Conservation (phyloP, 2,888 invertebrate species). For the Scrobipalpa atriplicella region DNA sequence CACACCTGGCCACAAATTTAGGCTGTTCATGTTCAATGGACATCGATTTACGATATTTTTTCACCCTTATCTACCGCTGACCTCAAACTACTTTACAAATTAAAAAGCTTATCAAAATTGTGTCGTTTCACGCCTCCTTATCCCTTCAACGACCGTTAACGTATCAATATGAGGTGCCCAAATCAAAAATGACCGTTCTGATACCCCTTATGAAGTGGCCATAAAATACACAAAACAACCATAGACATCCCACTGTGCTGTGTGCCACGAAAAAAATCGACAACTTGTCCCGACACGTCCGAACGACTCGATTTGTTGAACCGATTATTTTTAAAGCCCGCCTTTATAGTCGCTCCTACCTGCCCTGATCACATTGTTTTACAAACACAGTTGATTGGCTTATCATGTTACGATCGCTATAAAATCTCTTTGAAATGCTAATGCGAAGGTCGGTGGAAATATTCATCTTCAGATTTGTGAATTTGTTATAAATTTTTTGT, state of each 20-base stretch:
- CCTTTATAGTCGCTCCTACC: constrained; percentile 41
- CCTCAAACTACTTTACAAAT: constrained; percentile 9
- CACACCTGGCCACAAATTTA: constrained; percentile 11
- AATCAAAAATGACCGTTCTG: constrained; percentile 54
- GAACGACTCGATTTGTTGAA: constrained; percentile 72
- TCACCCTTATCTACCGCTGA: neutral
- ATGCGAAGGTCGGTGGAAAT: constrained; percentile 15
- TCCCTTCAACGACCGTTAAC: constrained; percentile 45
- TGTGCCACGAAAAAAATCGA: constrained; percentile 68
- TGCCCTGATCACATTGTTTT: constrained; percentile 58
- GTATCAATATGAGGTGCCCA: constrained; percentile 61
- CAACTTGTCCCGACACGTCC: constrained; percentile 77
- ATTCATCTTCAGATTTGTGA: constrained; percentile 12
- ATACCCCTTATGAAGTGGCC: constrained; percentile 71
- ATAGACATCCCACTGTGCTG: constrained; percentile 71
- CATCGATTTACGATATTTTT: neutral
- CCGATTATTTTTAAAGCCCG: constrained; percentile 65
- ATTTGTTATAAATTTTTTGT: neutral
- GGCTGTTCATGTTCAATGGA: neutral
- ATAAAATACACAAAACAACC: constrained; percentile 75
- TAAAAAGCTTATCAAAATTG: constrained; percentile 19
- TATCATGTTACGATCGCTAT: constrained; percentile 49
- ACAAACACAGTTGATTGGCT: constrained; percentile 65
- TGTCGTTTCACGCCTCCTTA: constrained; percentile 9
- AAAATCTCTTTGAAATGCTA: constrained; percentile 26